Conservation (phyloP, 1,140 invertebrate genomes). For the Pogonomyrmex californicus region DNA sequence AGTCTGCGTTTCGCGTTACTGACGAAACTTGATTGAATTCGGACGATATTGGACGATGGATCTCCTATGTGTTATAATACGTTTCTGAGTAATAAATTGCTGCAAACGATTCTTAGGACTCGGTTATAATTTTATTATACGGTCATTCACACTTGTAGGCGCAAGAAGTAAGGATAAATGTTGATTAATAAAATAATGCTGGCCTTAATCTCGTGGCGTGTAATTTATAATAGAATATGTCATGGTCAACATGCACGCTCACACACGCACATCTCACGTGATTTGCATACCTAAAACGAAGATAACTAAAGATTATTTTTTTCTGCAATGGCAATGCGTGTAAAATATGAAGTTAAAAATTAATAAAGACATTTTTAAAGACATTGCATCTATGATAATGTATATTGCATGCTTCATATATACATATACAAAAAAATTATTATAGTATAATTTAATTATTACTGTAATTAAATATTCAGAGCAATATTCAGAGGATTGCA, state of each 20-base stretch:
- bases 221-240: conserved; percentile 51
- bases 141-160: background rate
- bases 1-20: background rate
- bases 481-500: background rate
- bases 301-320: background rate
- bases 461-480: background rate
- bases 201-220: background rate
- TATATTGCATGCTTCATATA: background rate
- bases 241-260: conserved; percentile 29
- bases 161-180: background rate
- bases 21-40: background rate
- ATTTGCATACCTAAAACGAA: conserved; percentile 14
- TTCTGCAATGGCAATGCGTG: background rate
- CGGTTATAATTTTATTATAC: conserved; percentile 12
- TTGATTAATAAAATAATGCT: conserved; percentile 31
- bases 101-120: background rate
- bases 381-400: background rate
- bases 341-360: conserved; percentile 45
- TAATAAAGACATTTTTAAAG: conserved; percentile 6
- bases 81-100: background rate
- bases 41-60: background rate
- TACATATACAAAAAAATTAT: conserved; percentile 14
- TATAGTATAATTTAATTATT: background rate
- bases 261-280: background rate
- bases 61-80: background rate